phyloP scores from a whole-genome alignment of 2,888 invertebrate genomes.

The Megamerina dolium region DNA sequence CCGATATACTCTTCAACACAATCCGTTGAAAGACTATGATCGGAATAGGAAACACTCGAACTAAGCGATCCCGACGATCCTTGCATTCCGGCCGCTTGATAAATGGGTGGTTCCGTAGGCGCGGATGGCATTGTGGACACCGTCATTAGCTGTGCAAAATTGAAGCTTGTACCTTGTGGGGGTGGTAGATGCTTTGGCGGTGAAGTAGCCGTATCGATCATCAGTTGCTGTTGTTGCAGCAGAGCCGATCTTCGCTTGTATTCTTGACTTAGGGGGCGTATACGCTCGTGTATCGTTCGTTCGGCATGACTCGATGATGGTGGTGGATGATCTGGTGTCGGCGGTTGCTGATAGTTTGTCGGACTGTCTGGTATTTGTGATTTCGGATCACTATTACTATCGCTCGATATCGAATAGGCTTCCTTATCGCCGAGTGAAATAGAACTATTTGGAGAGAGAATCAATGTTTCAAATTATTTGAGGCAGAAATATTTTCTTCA shows the following conservation, averaged over 20 bases:
- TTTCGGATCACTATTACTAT: conserved; percentile 41
- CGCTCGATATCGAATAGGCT: conserved; percentile 29
- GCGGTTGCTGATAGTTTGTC: conserved; percentile 84
- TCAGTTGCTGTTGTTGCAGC: conserved; percentile 32
- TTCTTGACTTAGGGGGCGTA: conserved; percentile 85
- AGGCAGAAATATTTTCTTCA: too few relatives aligned
- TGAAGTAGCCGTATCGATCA: conserved; percentile 38
- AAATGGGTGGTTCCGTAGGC: conserved; percentile 35
- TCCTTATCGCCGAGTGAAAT: conserved; percentile 27
- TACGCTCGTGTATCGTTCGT: conserved; percentile 81
- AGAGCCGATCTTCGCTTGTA: conserved; percentile 38
- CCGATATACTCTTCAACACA: conserved; percentile 78
- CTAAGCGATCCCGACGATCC: conserved; percentile 63
- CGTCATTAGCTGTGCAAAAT: conserved; percentile 3
- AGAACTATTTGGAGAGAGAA: conserved; percentile 23
- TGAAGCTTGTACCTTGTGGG: conserved; percentile 18
- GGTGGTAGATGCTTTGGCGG: conserved; percentile 30
- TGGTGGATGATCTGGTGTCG: conserved; percentile 91
- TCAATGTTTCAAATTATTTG: neutral
- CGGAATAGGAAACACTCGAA: conserved; percentile 64
- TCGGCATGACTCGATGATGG: conserved; percentile 86
- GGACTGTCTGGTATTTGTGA: conserved; percentile 68
- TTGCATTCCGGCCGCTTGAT: conserved; percentile 25
- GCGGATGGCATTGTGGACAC: conserved; percentile 52
- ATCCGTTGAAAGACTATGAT: conserved; percentile 72